Evolutionary conservation across 2,888 invertebrate genomes (phyloP).

Genomic region (Rhingia campestris): DNA sequence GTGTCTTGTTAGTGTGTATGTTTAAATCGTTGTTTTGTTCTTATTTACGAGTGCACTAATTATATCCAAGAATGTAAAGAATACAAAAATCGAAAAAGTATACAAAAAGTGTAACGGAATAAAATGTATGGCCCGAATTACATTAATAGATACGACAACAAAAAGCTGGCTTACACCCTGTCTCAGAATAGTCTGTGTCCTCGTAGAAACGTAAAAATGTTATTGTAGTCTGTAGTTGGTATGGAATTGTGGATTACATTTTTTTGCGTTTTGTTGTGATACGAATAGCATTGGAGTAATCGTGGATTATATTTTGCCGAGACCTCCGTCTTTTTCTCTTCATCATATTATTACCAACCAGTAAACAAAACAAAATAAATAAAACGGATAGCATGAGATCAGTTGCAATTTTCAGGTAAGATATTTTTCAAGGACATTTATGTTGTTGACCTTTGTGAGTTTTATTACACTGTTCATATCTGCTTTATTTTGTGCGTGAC

Average conservation of each 20-base stretch:
- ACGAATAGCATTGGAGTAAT: not conserved
- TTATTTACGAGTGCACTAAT: slow-evolving; percentile 1
- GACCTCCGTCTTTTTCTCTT: not conserved
- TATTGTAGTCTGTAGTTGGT: not conserved
- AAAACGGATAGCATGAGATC: slow-evolving; percentile 73
- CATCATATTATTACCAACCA: slow-evolving; percentile 13
- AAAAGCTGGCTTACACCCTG: not conserved
- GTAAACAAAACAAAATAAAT: slow-evolving; percentile 11
- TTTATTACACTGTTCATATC: too few species aligned
- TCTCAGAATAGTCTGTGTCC: not conserved
- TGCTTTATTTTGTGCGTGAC: too few species aligned
- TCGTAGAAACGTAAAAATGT: slow-evolving; percentile 27
- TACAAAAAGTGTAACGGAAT: slow-evolving; percentile 2
- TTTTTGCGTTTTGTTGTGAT: not conserved
- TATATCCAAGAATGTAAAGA: slow-evolving; percentile 12
- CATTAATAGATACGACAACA: slow-evolving; percentile 12
- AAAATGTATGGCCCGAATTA: slow-evolving; percentile 18
- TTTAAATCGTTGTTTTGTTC: not conserved
- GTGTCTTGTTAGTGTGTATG: slow-evolving; percentile 17
- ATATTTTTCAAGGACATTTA: not conserved
- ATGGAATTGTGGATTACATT: slow-evolving; percentile 1
- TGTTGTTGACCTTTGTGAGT: too few species aligned
- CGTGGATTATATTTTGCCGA: not conserved
- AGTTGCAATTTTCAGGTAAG: slow-evolving; percentile 54
- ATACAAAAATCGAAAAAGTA: not conserved